Evolutionary conservation across 2,797 vertebrate genomes (phyloP).

Genomic region (Melanotaenia maccullochi): DNA sequence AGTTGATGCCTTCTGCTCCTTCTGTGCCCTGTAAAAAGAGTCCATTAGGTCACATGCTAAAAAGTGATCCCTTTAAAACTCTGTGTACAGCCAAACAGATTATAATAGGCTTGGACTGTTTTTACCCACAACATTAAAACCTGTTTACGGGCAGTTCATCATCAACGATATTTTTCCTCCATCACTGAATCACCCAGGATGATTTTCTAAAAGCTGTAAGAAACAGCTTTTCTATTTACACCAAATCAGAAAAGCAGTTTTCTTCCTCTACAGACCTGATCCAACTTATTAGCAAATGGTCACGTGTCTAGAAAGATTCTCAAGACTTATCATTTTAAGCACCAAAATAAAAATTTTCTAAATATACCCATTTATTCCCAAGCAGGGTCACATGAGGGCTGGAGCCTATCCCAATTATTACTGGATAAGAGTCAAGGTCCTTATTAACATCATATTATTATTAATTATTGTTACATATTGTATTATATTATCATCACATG

Average conservation of each 20-base stretch:
- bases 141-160: not conserved
- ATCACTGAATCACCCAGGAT: not conserved
- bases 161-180: not conserved
- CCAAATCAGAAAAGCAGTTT: not conserved
- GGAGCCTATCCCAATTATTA: too few relatives aligned
- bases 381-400: too few relatives aligned
- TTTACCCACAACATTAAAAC: constrained; percentile 6
- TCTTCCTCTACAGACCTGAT: not conserved
- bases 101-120: constrained; percentile 15
- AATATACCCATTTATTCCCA: not conserved
- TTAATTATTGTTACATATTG: too few relatives aligned
- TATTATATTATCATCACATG: too few relatives aligned
- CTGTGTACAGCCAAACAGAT: not conserved
- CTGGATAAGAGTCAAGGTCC: too few relatives aligned
- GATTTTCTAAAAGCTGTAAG: too few relatives aligned
- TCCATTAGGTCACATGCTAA: constrained; percentile 5
- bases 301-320: not conserved
- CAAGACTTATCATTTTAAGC: too few relatives aligned
- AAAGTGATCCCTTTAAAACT: not conserved
- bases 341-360: not conserved
- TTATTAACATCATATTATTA: too few relatives aligned
- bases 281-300: not conserved
- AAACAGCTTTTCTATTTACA: too few relatives aligned
- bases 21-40: constrained; percentile 78
- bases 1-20: constrained; percentile 79